Percentiles rank a stretch among this genome's conserved stretches.
Conservation (phyloP, 2,113 vertebrate species). For the Microtus ochrogaster region DNA sequence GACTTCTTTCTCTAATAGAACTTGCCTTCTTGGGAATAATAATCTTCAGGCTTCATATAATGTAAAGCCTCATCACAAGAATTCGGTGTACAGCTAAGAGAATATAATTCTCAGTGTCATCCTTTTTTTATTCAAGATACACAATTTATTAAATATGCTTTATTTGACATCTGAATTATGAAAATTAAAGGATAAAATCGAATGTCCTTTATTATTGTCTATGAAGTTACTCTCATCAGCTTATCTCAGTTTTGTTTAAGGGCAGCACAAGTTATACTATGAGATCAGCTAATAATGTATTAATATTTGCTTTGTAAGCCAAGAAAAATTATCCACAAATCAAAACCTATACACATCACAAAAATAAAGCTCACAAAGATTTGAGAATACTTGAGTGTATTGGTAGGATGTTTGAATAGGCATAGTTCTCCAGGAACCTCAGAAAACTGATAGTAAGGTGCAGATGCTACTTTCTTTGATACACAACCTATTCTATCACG, state of each 20-base stretch:
- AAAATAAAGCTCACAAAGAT: slow-evolving; percentile 36
- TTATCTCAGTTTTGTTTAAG: slow-evolving; percentile 70
- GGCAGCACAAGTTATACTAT: slow-evolving; percentile 39
- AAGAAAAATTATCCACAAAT: slow-evolving; percentile 64
- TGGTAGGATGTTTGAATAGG: not conserved
- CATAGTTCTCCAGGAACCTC: not conserved
- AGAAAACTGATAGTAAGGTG: not conserved
- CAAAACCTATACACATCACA: slow-evolving; percentile 67
- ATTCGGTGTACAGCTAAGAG: not conserved
- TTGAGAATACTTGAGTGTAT: not conserved
- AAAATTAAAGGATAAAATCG: slow-evolving; percentile 74
- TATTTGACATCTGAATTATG: slow-evolving; percentile 72
- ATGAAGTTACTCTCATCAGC: slow-evolving; percentile 31
- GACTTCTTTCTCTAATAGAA: not conserved
- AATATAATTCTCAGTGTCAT: not conserved
- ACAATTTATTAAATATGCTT: slow-evolving; percentile 58
- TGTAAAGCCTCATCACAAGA: not conserved
- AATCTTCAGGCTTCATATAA: not conserved
- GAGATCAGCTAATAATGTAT: slow-evolving; percentile 83
- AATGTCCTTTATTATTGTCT: slow-evolving; percentile 72
- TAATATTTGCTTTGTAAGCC: slow-evolving; percentile 68
- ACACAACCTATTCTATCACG: not conserved
- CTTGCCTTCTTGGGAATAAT: not conserved
- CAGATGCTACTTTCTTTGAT: not conserved
- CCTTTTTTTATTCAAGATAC: not conserved